Evolutionary conservation across 2,113 vertebrate species (phyloP), one percentile per base, ranked within the genome.

Genomic region (Puntigrus tetrazona): DNA sequence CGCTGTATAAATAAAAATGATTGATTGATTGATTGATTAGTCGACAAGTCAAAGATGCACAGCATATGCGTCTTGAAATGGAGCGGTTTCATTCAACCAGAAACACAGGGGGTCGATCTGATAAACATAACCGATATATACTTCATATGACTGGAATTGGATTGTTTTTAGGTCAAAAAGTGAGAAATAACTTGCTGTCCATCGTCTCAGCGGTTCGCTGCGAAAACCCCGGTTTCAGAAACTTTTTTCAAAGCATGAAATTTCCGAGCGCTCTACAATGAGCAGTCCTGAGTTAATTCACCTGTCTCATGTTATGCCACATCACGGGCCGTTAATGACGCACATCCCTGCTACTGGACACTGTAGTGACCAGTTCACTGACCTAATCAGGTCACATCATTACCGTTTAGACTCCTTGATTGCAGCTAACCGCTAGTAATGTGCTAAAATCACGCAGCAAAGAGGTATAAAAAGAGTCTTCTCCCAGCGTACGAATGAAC

Each of bases 401-500:
- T 89, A 89, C 59, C 86, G 47, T 80, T 43, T 57, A 55, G 50
- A 27, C 41, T 59, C 38, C 80, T 78, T 89, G 65, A 87, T 86
- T 84, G 76, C 65, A 70, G n/a, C 78, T 90, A 89, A 89, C 83
- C 83, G 57, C 13, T 61, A 67, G 82, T 79, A 74, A 57, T 22
- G 61, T 73, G 47, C n/a, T 76, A 78, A 67, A 59, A 63, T 88
- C 89, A 89, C 83, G 80, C 61, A 77, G 69, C 13, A 25, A n/a
- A 79, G 41, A 57, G 59, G 52, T 90, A 91, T 91, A 91, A 85
- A 88, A 87, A 70, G 83, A 25, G 29, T 27, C 34, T 55, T 67
- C 36, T 36, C 50, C 72, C 5, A 22, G 69, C 31, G 47, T 25
- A 69, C 14, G 78, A 52, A 81, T 16, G 47, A 52, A 31, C 63